Percentiles rank a stretch among this genome's conserved stretches.
Conservation (phyloP, 2,797 vertebrate species). For the Centroberyx gerrardi region DNA sequence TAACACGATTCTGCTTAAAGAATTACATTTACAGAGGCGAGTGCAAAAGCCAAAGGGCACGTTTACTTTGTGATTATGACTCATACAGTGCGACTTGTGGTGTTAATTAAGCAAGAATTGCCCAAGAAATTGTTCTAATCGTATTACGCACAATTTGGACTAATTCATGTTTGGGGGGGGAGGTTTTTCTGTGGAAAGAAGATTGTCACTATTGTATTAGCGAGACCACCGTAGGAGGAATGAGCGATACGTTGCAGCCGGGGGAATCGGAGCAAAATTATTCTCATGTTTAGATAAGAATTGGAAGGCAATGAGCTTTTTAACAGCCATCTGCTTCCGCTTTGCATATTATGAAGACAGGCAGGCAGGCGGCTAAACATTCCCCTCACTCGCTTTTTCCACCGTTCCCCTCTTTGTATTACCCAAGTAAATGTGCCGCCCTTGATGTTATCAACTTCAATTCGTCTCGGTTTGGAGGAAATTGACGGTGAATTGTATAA, state of each 20-base stretch:
- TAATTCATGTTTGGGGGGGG: conserved; percentile 13
- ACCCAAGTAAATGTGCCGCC: conserved; percentile 19
- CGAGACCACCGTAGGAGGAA: conserved; percentile 45
- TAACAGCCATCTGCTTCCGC: conserved; percentile 55
- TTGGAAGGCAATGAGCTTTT: conserved; percentile 52
- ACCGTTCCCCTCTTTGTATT: neutral
- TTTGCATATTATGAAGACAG: conserved; percentile 3
- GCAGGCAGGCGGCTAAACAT: conserved; percentile 1
- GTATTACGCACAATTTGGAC: conserved; percentile 34
- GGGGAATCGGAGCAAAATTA: conserved; percentile 14
- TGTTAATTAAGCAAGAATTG: conserved; percentile 37
- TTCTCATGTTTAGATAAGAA: conserved; percentile 55
- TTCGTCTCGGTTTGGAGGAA: conserved; percentile 37
- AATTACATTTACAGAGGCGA: conserved; percentile 7
- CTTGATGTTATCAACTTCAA: conserved; percentile 30
- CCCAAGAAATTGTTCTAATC: conserved; percentile 40
- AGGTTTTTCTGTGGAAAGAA: conserved; percentile 6
- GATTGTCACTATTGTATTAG: conserved; percentile 32
- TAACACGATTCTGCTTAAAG: conserved; percentile 7
- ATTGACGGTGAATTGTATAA: conserved; percentile 22
- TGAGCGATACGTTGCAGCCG: conserved; percentile 36
- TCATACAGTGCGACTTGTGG: conserved; percentile 29
- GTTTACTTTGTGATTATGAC: conserved; percentile 24
- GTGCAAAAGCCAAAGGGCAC: conserved; percentile 32
- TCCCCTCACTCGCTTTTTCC: neutral